Base-by-base conservation (phyloP, 2,113 vertebrate species). In the Mustelus asterias region DNA sequence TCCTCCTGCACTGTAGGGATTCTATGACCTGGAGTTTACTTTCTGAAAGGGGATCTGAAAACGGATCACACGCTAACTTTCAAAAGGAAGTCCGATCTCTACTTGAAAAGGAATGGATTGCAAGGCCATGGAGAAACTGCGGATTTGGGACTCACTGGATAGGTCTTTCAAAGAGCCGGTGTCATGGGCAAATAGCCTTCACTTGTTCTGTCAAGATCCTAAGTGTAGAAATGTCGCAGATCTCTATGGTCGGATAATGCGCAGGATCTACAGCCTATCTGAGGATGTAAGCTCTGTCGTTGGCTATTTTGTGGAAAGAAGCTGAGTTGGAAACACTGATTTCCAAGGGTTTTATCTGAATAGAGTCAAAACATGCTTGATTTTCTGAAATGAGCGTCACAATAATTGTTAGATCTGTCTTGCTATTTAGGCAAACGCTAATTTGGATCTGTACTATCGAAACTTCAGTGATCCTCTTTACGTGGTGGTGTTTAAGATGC, bases 401-500 rank as follows among this genome's bases (percentile, higher is more conserved):
- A 41, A 63, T 78, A 22, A 67, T 95, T n/a, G 9, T 89, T 94
- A 41, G 48, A 18, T 72, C 48, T 90, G 10, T 65, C 96, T 96
- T 95, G 22, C 13, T 58, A 96, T 97, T n/a, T 97, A 99, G 99
- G 97, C 26, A 0, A 98, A 98, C 97, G 96, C 98, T 96, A 97
- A 97, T 89, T 95, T 97, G 93, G 98, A 98, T 96, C 97, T 99
- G 95, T 98, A 97, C 96, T 99, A 99, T 95, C 98, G 98, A 97
- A 96, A 97, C 29, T 99, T 99, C 97, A 99, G 99, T 96, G 99
- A 99, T 96, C 97, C 98, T 60, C 98, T 99, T 41, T 99, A 99
- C 16, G 98, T 99, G 96, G 98, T 98, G 96, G 98, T 99, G 96
- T 99, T 99, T 97, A 99, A 99, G 98, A 99, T 99, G 99, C 98